phyloP scores from a whole-genome alignment of 2,888 invertebrate species.

The Spilosoma lubricipeda region DNA sequence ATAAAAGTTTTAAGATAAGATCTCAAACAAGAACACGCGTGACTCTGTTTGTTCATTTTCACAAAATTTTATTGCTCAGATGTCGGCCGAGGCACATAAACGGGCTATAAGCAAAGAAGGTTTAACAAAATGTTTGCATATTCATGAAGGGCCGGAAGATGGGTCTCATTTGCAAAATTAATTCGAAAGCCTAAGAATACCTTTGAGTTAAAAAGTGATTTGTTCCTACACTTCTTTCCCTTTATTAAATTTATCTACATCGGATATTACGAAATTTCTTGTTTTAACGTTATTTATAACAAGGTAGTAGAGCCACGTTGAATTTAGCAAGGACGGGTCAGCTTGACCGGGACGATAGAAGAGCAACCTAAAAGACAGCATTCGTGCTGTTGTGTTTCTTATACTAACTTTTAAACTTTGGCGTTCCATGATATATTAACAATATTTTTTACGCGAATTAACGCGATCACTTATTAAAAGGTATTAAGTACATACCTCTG shows the following conservation, averaged over 20 bases:
- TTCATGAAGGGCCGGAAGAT: conserved; percentile 58
- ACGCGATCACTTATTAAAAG: no score
- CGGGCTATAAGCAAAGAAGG: conserved; percentile 36
- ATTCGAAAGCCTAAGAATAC: conserved; percentile 54
- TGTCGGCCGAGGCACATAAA: conserved; percentile 11
- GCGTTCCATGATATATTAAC: no score
- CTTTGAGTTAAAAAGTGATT: conserved; percentile 50
- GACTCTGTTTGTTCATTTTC: conserved; percentile 12
- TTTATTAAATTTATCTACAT: conserved; percentile 48
- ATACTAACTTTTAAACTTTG: no score
- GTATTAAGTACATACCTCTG: no score
- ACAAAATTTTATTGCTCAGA: conserved; percentile 24
- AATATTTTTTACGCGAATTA: no score
- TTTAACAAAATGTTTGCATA: conserved; percentile 59
- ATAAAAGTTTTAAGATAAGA: conserved; percentile 3
- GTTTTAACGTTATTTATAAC: not conserved
- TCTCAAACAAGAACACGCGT: conserved; percentile 14
- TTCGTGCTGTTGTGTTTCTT: no score
- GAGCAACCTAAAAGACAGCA: no score
- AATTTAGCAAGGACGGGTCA: no score
- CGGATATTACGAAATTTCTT: not conserved
- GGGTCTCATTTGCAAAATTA: conserved; percentile 67
- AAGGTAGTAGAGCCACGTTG: not conserved
- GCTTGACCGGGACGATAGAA: no score
- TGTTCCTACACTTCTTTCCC: conserved; percentile 35